A percentile compares a stretch with the other conserved stretches of the same genome.
Evolutionary conservation across 2,888 invertebrate genomes (phyloP).

Genomic region (Mesochorus sp.): DNA sequence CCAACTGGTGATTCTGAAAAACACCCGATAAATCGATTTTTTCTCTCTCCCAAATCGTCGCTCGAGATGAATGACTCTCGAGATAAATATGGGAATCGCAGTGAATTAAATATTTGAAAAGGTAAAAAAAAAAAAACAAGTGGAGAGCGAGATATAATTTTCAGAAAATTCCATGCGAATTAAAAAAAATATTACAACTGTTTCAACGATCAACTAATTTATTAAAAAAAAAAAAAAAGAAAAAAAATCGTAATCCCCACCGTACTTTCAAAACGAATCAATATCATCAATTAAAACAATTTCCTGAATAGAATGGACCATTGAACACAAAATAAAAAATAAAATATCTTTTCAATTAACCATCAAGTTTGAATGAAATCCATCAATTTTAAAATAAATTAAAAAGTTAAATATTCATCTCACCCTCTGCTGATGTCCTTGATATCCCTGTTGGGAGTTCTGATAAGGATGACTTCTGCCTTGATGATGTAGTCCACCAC

Average conservation of each 20-base stretch:
- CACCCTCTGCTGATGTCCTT: conserved; percentile 66
- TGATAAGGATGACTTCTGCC: conserved; percentile 63
- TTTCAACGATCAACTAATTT: no score
- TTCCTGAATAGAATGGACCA: no score
- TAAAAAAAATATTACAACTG: no score
- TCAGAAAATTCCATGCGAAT: no score
- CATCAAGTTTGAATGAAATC: no score
- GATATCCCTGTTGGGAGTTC: conserved; percentile 66
- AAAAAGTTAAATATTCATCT: background rate
- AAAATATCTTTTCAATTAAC: no score
- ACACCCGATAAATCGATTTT: conserved; percentile 49
- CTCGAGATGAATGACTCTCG: background rate
- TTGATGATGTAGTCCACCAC: conserved; percentile 42
- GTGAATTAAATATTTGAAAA: background rate
- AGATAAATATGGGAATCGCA: background rate
- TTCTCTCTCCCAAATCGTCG: background rate
- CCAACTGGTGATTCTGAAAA: conserved; percentile 71
- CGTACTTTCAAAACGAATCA: no score
- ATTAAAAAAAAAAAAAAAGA: no score
- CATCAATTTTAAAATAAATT: background rate
- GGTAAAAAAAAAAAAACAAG: background rate
- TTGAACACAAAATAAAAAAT: no score
- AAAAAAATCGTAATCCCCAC: no score
- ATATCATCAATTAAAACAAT: no score
- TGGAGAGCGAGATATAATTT: no score